Evolutionary conservation across 2,888 invertebrate genomes (phyloP).

Genomic region (Stenodema calcarata): DNA sequence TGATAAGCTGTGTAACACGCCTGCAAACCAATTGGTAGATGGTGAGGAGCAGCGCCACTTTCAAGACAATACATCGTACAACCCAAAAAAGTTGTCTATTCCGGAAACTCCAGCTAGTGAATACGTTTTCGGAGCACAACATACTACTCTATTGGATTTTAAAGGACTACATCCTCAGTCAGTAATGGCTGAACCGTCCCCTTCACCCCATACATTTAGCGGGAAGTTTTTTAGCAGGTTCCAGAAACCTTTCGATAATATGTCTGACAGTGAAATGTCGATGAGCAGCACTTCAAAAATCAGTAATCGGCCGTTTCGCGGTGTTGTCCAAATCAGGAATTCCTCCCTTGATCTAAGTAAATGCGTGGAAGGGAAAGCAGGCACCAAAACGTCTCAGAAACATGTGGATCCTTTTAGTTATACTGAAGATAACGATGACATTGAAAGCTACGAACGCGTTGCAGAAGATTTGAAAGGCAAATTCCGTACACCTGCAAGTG

Average conservation of each 20-base stretch:
- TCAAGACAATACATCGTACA: no score
- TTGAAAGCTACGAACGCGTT: not conserved
- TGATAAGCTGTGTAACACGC: no score
- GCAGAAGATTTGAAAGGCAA: not conserved
- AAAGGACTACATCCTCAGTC: not conserved
- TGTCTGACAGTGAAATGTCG: not conserved
- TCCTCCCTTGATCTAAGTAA: not conserved
- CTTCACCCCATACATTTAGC: not conserved
- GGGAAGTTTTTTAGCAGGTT: not conserved
- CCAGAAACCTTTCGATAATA: not conserved
- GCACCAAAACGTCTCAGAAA: not conserved
- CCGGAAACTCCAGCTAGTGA: not conserved
- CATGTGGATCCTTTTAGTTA: not conserved
- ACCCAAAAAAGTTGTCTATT: not conserved
- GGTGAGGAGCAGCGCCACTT: no score
- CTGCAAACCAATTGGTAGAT: no score
- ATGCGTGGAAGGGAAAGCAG: not conserved
- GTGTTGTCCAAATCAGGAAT: not conserved
- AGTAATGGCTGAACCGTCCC: not conserved
- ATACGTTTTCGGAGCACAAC: not conserved
- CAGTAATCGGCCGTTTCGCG: not conserved
- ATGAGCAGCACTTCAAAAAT: not conserved
- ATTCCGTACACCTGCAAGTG: not conserved
- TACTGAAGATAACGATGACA: not conserved
- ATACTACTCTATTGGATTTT: not conserved